Evolutionary conservation across 1,140 invertebrate species (phyloP), one percentile per base, ranked within the genome.

Genomic region (Lucilia sericata): DNA sequence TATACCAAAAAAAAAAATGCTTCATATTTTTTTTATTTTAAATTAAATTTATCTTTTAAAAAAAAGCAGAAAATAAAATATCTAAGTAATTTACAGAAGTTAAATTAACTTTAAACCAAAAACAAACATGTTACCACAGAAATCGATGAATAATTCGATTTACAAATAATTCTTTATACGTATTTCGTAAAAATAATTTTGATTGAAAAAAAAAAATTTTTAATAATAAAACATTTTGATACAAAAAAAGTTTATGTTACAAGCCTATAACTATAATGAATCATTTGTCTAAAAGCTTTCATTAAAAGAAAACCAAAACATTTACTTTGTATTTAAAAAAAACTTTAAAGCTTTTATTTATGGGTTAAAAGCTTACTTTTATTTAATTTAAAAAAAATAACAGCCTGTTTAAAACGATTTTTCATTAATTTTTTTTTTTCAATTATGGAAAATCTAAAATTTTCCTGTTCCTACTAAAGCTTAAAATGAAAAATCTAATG

Each of bases 81-180:
- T 47, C n/a, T 49, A 80, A 80, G 74, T 85, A 84, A 85, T 85
- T 85, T 85, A 85, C 84, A 85, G 84, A 85, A 84, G 82, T 55
- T 49, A 49, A 21, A 19, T 78, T 78, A 49, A 2, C 25, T 30
- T 47, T 2, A 51, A 51, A 25, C 76, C 7, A 47, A 84, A 70
- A 30, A 81, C 34, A 84, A 84, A 83, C 49, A 83, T 74, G 75
- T 78, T 80, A 51, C 84, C 82, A 81, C 78, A 85, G 84, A 85
- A 85, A 85, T 85, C 82, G 82, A 85, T 85, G 84, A 83, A 83
- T 74, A n/a, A 12, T 7, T 80, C 76, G 76, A 80, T 80, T 84
- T 55, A 0, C 7, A 14, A 30, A 30, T 8, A 42, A 42, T 42
- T 42, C 42, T 12, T 30, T 30, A 55, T 17, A 14, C n/a, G n/a